These are phyloP conservation scores for Erethizon dorsatum DNA, from an alignment of 2,797 vertebrate genomes.

Conservation along the genomic window DNA sequence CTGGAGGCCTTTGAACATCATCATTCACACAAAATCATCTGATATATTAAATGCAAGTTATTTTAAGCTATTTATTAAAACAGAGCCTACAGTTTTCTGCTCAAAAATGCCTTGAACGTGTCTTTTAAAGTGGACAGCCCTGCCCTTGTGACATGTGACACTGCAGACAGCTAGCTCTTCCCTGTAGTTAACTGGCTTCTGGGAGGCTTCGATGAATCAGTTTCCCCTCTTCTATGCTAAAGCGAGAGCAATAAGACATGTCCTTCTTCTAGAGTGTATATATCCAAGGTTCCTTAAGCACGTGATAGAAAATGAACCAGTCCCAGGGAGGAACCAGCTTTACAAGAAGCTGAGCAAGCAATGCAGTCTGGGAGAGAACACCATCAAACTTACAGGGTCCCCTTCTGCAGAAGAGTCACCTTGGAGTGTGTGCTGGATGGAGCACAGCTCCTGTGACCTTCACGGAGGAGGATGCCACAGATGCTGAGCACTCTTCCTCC, in stretches of 20 bases:
- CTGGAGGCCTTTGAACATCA: not conserved
- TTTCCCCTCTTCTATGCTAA: not conserved
- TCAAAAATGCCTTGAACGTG: slow-evolving; percentile 15
- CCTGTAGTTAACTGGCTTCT: not conserved
- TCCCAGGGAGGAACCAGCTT: not conserved
- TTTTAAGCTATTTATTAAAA: slow-evolving; percentile 67
- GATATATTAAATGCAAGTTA: slow-evolving; percentile 43
- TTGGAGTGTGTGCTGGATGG: fast-evolving
- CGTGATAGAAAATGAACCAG: not conserved
- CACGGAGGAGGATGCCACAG: not conserved
- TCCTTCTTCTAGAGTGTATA: not conserved
- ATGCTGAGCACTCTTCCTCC: not conserved
- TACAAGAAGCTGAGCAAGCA: not conserved
- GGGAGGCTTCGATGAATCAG: not conserved
- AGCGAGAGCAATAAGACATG: not conserved
- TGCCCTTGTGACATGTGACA: fast-evolving
- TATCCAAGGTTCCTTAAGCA: not conserved
- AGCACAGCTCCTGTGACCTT: fast-evolving
- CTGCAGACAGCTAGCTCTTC: not conserved
- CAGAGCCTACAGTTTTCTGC: not conserved
- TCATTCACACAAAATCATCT: not conserved
- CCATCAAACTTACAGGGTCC: not conserved
- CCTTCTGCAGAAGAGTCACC: not conserved
- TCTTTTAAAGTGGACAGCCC: slow-evolving; percentile 4
- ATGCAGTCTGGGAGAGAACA: not conserved